Evolutionary conservation across 2,113 vertebrate species (phyloP).

Genomic region (Strix aluco): DNA sequence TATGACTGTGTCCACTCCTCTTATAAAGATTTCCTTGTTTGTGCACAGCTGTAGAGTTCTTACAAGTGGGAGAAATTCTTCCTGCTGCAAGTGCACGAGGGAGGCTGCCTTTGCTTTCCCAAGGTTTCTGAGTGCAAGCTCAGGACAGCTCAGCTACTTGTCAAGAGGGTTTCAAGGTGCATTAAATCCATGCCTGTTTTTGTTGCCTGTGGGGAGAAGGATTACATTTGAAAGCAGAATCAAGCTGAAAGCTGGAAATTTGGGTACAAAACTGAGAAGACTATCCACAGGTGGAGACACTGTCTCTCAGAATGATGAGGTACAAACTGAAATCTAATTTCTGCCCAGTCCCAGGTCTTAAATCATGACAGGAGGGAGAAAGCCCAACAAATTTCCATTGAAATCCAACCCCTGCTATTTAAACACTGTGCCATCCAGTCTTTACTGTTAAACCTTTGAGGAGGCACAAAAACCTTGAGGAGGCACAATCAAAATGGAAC

Average conservation of each 20-base stretch:
- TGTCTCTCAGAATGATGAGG: background rate
- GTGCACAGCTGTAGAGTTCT: background rate
- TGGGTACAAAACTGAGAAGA: background rate
- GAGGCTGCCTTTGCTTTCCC: background rate
- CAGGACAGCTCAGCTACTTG: background rate
- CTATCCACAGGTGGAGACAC: accelerated
- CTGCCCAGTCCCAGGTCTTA: background rate
- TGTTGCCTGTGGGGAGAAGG: background rate
- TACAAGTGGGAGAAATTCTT: background rate
- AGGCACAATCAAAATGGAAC: background rate
- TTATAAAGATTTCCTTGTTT: slow-evolving; percentile 26
- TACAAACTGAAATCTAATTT: background rate
- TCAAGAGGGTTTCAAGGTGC: accelerated
- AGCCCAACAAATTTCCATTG: background rate
- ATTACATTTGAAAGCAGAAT: background rate
- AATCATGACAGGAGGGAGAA: background rate
- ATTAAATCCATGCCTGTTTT: background rate
- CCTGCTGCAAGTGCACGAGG: background rate
- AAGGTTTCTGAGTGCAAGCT: background rate
- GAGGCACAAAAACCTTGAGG: too few species aligned
- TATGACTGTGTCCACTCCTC: background rate
- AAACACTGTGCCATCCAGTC: background rate
- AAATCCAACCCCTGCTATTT: background rate
- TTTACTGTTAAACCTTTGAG: background rate
- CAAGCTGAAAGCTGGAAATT: background rate